These are phyloP conservation scores for Laticauda laticaudata DNA, from an alignment of 2,113 vertebrate species.

Conservation along the genomic window DNA sequence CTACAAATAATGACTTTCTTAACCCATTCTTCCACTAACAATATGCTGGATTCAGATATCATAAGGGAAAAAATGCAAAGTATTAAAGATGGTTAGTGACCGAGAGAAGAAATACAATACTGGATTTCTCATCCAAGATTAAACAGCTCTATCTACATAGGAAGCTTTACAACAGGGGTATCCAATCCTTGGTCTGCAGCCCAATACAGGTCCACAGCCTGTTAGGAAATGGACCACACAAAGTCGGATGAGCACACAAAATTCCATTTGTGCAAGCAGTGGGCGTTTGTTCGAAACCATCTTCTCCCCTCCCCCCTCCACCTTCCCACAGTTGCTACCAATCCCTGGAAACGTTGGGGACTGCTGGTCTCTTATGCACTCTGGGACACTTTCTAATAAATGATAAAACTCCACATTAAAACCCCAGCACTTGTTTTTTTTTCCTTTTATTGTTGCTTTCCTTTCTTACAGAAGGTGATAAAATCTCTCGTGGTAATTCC, in stretches of 20 bases:
- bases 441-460: neutral
- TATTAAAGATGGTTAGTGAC: neutral
- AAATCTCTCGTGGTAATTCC: neutral
- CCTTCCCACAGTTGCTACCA: too few species aligned
- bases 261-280: too few species aligned
- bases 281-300: too few species aligned
- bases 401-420: neutral
- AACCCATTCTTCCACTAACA: neutral
- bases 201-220: too few species aligned
- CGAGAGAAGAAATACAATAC: neutral
- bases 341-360: too few species aligned
- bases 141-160: neutral
- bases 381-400: neutral
- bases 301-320: too few species aligned
- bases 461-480: neutral
- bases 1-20: neutral
- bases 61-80: neutral
- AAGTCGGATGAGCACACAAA: too few species aligned
- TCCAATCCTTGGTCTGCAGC: too few species aligned
- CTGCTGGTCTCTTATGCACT: neutral
- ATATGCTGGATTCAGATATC: neutral
- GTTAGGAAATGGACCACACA: too few species aligned
- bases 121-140: neutral
- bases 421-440: neutral
- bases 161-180: neutral